A percentile compares a stretch with the other conserved stretches of the same genome.
Evolutionary conservation across 2,113 vertebrate species (phyloP).

Genomic region (Rutilus rutilus): DNA sequence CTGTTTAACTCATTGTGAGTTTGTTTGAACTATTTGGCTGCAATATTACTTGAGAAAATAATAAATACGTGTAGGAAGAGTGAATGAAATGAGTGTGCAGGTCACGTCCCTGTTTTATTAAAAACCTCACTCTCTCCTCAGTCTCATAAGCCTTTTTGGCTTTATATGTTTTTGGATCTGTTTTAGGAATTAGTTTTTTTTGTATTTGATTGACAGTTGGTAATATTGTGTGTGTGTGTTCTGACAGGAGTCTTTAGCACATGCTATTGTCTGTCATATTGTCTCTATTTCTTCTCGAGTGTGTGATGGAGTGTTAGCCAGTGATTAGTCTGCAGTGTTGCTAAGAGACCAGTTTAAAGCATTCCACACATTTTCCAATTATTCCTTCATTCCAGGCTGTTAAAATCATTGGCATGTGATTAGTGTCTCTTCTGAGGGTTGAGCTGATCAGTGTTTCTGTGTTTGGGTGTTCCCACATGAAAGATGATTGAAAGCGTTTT

Average conservation of each 20-base stretch:
- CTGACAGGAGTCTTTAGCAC: slow-evolving; percentile 58
- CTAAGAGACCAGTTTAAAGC: slow-evolving; percentile 68
- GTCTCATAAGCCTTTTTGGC: background rate
- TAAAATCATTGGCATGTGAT: slow-evolving; percentile 75
- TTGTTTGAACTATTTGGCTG: background rate
- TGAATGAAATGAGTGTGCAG: background rate
- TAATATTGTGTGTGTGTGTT: slow-evolving; percentile 21
- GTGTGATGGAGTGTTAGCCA: slow-evolving; percentile 60
- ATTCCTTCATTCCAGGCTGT: slow-evolving; percentile 68
- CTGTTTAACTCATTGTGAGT: background rate
- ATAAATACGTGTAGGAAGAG: background rate
- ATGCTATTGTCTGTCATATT: slow-evolving; percentile 60
- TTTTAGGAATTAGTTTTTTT: background rate
- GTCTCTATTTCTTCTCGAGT: slow-evolving; percentile 59
- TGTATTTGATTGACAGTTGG: background rate
- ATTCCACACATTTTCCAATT: slow-evolving; percentile 69
- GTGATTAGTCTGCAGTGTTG: slow-evolving; percentile 65
- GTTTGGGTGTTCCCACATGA: slow-evolving; percentile 3
- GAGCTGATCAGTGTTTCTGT: background rate
- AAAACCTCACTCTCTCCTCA: background rate
- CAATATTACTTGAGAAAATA: background rate
- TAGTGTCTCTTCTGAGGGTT: slow-evolving; percentile 56
- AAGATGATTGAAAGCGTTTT: background rate
- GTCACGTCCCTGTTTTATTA: background rate
- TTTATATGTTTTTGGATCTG: background rate